phyloP scores from a whole-genome alignment of 2,888 invertebrate species.

The Rhaphigaster nebulosa region DNA sequence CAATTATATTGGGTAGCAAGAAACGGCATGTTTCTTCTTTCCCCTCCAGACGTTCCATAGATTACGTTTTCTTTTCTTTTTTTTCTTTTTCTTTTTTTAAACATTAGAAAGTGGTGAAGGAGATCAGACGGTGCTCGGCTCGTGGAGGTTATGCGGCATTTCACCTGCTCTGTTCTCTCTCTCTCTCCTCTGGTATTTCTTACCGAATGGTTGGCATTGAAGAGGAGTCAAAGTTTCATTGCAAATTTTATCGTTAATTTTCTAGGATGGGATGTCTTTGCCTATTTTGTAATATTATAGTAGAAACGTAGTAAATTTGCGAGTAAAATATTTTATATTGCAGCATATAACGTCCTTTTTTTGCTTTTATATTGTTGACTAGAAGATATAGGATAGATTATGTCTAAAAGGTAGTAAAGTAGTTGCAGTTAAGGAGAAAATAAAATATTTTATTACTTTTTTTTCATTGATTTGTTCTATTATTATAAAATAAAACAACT shows the following conservation, averaged over 20 bases:
- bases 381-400: too few species aligned
- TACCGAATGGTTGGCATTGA: neutral
- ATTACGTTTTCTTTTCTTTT: neutral
- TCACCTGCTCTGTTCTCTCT: neutral
- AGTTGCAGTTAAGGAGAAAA: too few species aligned
- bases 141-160: neutral
- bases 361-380: too few species aligned
- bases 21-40: constrained; percentile 23
- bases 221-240: neutral
- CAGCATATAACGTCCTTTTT: too few species aligned
- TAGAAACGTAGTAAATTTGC: too few species aligned
- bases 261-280: too few species aligned
- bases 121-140: neutral
- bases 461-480: too few species aligned
- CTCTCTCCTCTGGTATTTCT: neutral
- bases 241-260: too few species aligned
- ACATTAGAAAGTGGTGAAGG: constrained; percentile 14
- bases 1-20: constrained; percentile 27
- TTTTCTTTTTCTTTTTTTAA: neutral
- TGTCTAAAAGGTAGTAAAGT: too few species aligned
- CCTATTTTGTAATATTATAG: neutral
- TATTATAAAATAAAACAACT: too few species aligned
- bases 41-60: neutral
- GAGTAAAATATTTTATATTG: too few species aligned
- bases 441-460: too few species aligned